phyloP scores from a whole-genome alignment of 2,888 invertebrate genomes.

The Carterocephalus palaemon region DNA sequence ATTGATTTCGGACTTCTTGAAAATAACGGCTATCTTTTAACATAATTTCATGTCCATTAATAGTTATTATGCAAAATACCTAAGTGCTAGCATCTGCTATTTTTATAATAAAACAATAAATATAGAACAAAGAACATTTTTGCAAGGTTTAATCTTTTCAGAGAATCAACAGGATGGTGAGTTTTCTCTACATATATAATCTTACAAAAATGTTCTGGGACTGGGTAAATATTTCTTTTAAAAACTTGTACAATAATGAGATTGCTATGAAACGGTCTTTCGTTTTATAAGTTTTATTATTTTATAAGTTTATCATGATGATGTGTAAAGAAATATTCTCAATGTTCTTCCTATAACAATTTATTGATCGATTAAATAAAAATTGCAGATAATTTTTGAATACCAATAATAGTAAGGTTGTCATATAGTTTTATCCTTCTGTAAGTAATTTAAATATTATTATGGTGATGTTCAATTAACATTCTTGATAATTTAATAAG shows the following conservation, averaged over 20 bases:
- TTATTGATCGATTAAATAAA: slow-evolving; percentile 23
- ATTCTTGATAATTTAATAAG: no score
- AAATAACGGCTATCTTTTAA: slow-evolving; percentile 47
- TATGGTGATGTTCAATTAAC: no score
- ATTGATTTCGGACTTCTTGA: slow-evolving; percentile 28
- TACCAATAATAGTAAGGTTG: slow-evolving; percentile 51
- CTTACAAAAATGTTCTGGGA: slow-evolving; percentile 67
- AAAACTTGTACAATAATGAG: not conserved
- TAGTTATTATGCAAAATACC: slow-evolving; percentile 5
- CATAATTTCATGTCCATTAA: slow-evolving; percentile 41
- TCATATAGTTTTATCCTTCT: slow-evolving; percentile 37
- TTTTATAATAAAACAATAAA: slow-evolving; percentile 15
- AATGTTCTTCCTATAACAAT: slow-evolving; percentile 43
- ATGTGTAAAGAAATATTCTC: slow-evolving; percentile 49
- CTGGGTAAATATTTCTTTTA: slow-evolving; percentile 52
- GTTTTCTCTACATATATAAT: slow-evolving; percentile 46
- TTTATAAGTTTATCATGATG: no score
- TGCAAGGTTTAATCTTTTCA: slow-evolving; percentile 70
- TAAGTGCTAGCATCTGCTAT: slow-evolving; percentile 8
- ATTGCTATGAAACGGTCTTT: slow-evolving; percentile 15
- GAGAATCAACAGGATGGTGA: slow-evolving; percentile 74
- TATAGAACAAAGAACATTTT: slow-evolving; percentile 49
- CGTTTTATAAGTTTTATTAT: slow-evolving; percentile 16
- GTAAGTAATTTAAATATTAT: no score
- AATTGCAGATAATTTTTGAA: not conserved